These are phyloP conservation scores for Melanotaenia pygmaea DNA, from an alignment of 2,797 vertebrate species.

Conservation along the genomic window DNA sequence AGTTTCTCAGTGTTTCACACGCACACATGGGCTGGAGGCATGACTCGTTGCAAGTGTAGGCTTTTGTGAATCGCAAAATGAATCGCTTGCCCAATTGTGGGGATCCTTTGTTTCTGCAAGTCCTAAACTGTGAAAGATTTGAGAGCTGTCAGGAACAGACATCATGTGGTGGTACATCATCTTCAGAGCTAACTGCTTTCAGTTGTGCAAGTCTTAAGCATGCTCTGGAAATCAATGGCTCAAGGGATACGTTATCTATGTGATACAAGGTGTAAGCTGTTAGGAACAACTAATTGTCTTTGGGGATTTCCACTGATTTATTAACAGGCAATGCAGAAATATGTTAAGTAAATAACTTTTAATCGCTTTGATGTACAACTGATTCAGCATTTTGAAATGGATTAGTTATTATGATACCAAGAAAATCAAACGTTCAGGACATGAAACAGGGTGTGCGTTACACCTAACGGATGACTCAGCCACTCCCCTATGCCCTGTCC, in stretches of 20 bases:
- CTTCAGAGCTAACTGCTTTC: constrained; percentile 15
- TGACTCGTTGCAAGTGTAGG: constrained; percentile 64
- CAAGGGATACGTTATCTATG: not conserved
- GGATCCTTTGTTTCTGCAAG: constrained; percentile 50
- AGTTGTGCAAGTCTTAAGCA: constrained; percentile 27
- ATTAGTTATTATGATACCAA: constrained; percentile 77
- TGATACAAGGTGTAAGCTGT: not conserved
- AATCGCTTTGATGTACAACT: constrained; percentile 52
- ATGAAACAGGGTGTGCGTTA: constrained; percentile 71
- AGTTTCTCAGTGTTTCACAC: constrained; percentile 57
- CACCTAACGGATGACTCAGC: constrained; percentile 60
- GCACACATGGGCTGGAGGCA: constrained; percentile 69
- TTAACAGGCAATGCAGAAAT: constrained; percentile 17
- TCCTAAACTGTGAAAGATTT: constrained; percentile 52
- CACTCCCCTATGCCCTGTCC: constrained; percentile 63
- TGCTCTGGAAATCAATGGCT: not conserved
- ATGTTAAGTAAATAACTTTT: constrained; percentile 23
- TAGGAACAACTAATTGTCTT: not conserved
- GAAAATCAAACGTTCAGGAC: constrained; percentile 59
- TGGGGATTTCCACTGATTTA: not conserved
- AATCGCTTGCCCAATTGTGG: constrained; percentile 41
- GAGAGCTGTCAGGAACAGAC: constrained; percentile 51
- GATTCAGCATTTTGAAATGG: constrained; percentile 58
- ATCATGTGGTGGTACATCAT: constrained; percentile 16
- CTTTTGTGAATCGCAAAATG: constrained; percentile 57